A percentile compares a stretch with the other conserved stretches of the same genome.
phyloP scores from a whole-genome alignment of 2,888 invertebrate genomes.

The Apodemia mormo region DNA sequence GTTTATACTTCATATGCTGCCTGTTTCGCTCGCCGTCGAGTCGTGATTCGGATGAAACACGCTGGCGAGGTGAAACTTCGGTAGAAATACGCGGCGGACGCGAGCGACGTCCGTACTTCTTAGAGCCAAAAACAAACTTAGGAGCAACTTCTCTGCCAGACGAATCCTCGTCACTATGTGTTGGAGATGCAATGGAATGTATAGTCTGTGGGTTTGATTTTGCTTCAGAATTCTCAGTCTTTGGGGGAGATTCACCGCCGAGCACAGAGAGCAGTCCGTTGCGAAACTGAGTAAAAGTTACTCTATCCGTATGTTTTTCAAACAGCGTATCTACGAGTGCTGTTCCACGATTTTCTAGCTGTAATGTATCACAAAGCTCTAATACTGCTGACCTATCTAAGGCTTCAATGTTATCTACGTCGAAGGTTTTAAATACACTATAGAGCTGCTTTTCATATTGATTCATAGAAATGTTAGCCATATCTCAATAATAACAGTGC shows the following conservation, averaged over 20 bases:
- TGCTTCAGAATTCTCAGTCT: slow-evolving; percentile 38
- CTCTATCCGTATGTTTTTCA: slow-evolving; percentile 68
- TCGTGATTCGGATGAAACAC: slow-evolving; percentile 62
- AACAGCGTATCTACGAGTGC: slow-evolving; percentile 84
- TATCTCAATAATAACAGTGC: slow-evolving; percentile 38
- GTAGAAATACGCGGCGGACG: slow-evolving; percentile 74
- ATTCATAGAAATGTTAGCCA: slow-evolving; percentile 79
- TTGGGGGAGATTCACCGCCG: slow-evolving; percentile 72
- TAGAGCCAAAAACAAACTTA: slow-evolving; percentile 86
- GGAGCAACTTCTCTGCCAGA: slow-evolving; percentile 88
- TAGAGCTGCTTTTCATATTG: slow-evolving; percentile 92
- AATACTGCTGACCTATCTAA: slow-evolving; percentile 85
- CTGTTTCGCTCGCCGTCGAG: slow-evolving; percentile 49
- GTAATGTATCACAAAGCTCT: slow-evolving; percentile 88
- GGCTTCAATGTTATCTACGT: slow-evolving; percentile 85
- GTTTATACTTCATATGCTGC: slow-evolving; percentile 53
- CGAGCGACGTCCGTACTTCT: slow-evolving; percentile 88
- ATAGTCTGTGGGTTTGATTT: slow-evolving; percentile 44
- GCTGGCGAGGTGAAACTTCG: slow-evolving; percentile 46
- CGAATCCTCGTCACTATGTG: slow-evolving; percentile 74
- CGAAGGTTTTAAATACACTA: slow-evolving; percentile 90
- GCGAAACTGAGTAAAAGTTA: slow-evolving; percentile 88
- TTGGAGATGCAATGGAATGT: slow-evolving; percentile 40
- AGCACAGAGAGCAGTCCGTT: slow-evolving; percentile 87
- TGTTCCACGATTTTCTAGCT: slow-evolving; percentile 87